Base-by-base conservation (phyloP, 2,113 vertebrate genomes). In the Onychostoma macrolepis region DNA sequence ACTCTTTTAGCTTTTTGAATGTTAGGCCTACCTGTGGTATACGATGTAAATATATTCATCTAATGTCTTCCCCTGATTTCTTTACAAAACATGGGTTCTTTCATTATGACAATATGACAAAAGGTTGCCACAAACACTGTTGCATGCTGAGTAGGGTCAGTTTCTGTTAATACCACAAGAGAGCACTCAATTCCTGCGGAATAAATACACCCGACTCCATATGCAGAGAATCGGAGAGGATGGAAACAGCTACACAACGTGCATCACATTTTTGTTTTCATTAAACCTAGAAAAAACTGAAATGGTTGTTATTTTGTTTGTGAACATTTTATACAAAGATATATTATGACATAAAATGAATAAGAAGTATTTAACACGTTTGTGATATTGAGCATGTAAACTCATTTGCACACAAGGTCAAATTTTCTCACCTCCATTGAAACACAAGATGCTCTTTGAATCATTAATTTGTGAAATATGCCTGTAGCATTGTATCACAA, bases 141-240 rank as follows among this genome's bases (percentile, higher is more conserved):
- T 43, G 41, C 48, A 53, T 45, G 79, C 61, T 74, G 61, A 77
- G 58, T 28, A 28, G n/a, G 41, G 38, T 28, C 43, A 30, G n/a
- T 87, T 89, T 86, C 11, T 36, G 24, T 71, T 86, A 65, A 71
- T 74, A 41, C 90, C 90, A 90, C 90, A 86, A 90, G 90, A 86
- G 90, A 89, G 90, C 88, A 90, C 86, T 90, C 65, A 81, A 78
- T 84, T 89, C 84, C 43, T 45, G 50, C 4, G n/a, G 41, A 85
- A 85, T 50, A 61, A 61, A 61, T 38, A 63, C 5, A 41, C 5
- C 28, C 15, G 7, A 67, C 12, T 75, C 38, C 26, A 19, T 33
- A 24, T 4, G 58, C 69, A 76, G 48, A 63, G 33, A 63, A 24
- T 36, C 9, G 9, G n/a, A 9, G 17, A 71, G 67, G 8, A 71